phyloP scores from a whole-genome alignment of 2,113 vertebrate genomes.

The Fukomys damarensis region DNA sequence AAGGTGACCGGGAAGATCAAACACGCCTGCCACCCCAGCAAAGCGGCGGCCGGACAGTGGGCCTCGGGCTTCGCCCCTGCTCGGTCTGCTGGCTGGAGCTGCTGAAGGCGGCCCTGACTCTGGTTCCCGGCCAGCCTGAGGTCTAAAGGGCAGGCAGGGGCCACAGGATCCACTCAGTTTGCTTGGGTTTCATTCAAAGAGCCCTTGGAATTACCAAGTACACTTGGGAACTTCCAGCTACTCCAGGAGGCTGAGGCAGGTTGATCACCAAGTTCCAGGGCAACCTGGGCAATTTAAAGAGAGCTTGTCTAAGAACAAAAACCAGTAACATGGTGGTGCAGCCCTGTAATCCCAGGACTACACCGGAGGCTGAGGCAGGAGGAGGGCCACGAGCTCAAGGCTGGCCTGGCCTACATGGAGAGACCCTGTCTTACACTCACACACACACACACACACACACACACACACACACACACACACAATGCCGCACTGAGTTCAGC shows the following conservation, averaged over 20 bases:
- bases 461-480: too few relatives aligned
- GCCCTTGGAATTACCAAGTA: neutral
- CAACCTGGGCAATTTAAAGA: too few relatives aligned
- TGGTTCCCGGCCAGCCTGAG: neutral
- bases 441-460: neutral
- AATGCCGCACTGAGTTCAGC: too few relatives aligned
- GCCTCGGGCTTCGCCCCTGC: too few relatives aligned
- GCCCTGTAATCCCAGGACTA: too few relatives aligned
- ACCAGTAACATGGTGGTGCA: too few relatives aligned
- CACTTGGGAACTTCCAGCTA: neutral
- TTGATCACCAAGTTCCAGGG: neutral
- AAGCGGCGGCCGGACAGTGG: neutral
- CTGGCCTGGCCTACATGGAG: neutral
- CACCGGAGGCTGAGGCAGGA: too few relatives aligned
- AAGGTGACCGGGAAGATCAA: conserved; percentile 62
- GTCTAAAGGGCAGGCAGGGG: neutral
- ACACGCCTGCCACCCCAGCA: conserved; percentile 28
- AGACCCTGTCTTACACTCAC: neutral
- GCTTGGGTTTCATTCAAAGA: neutral
- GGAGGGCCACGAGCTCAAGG: neutral
- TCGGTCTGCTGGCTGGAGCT: too few relatives aligned
- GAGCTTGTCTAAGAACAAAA: too few relatives aligned
- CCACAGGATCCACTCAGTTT: neutral
- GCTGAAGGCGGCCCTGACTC: neutral
- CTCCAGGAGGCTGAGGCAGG: neutral